Evolutionary conservation across 1,140 invertebrate species (phyloP).

Genomic region (Brachionus rotundiformis): DNA sequence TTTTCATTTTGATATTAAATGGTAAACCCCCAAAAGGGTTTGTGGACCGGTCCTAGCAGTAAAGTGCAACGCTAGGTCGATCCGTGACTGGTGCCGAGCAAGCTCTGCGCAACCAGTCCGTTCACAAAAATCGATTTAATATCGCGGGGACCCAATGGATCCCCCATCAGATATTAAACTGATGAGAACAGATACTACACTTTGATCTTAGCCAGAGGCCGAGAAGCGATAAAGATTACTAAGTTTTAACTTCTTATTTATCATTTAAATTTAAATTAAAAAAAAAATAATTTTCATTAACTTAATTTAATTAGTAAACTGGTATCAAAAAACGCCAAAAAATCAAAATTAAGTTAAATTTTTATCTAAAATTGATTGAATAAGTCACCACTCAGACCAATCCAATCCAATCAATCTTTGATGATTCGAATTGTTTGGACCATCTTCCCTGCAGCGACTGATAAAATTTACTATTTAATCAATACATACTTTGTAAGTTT

Average conservation of each 20-base stretch:
- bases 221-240: constrained; percentile 12
- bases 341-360: too few relatives aligned
- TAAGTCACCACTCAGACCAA: constrained; percentile 25
- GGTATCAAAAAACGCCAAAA: too few relatives aligned
- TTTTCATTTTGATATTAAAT: not conserved
- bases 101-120: constrained; percentile 50
- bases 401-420: constrained; percentile 37
- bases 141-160: constrained; percentile 44
- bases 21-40: not conserved
- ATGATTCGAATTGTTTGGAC: constrained; percentile 19
- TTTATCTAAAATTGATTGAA: not conserved
- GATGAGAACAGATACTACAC: constrained; percentile 51
- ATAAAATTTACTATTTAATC: constrained; percentile 36
- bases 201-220: constrained; percentile 51
- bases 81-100: constrained; percentile 50
- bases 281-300: not conserved
- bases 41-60: constrained; percentile 45
- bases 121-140: constrained; percentile 47
- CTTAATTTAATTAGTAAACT: too few relatives aligned
- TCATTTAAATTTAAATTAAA: too few relatives aligned
- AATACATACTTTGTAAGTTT: constrained; percentile 50
- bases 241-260: not conserved
- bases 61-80: constrained; percentile 35
- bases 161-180: constrained; percentile 51
- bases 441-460: constrained; percentile 28